Percentiles rank a stretch among this genome's conserved stretches.
phyloP scores from a whole-genome alignment of 2,797 vertebrate genomes.

The Gymnoscopelus microlampas region DNA sequence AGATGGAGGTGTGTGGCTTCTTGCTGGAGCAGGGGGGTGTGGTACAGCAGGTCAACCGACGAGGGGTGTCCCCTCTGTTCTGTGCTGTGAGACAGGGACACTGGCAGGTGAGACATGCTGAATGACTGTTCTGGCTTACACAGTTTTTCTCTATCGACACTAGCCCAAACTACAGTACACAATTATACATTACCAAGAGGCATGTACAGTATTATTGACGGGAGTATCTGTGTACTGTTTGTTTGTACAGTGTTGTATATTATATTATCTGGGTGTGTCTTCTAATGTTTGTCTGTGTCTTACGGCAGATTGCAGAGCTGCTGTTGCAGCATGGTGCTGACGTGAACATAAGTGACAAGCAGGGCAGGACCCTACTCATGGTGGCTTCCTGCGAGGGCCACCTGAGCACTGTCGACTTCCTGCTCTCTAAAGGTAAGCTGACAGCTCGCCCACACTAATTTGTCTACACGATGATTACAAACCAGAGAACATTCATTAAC shows the following conservation, averaged over 20 bases:
- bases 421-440: conserved; percentile 91
- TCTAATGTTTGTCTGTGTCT: conserved; percentile 24
- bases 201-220: not conserved
- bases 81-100: conserved; percentile 95
- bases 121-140: not conserved
- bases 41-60: conserved; percentile 88
- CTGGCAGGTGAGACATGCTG: conserved; percentile 88
- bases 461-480: too few relatives aligned
- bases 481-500: not conserved
- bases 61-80: conserved; percentile 89
- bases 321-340: conserved; percentile 90
- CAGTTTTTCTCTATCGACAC: not conserved
- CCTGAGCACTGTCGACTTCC: conserved; percentile 93
- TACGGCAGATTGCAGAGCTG: conserved; percentile 88
- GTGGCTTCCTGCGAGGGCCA: conserved; percentile 97
- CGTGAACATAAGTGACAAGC: conserved; percentile 94
- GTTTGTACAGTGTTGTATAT: too few relatives aligned
- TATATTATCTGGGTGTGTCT: conserved; percentile 9
- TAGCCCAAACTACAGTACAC: conserved; percentile 6
- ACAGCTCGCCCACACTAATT: too few relatives aligned
- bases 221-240: too few relatives aligned
- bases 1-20: conserved; percentile 89
- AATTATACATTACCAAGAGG: not conserved
- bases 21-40: conserved; percentile 85
- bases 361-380: conserved; percentile 96